Percentiles rank a stretch among this genome's conserved stretches.
Conservation (phyloP, 2,113 vertebrate genomes). For the Hymenochirus boettgeri region DNA sequence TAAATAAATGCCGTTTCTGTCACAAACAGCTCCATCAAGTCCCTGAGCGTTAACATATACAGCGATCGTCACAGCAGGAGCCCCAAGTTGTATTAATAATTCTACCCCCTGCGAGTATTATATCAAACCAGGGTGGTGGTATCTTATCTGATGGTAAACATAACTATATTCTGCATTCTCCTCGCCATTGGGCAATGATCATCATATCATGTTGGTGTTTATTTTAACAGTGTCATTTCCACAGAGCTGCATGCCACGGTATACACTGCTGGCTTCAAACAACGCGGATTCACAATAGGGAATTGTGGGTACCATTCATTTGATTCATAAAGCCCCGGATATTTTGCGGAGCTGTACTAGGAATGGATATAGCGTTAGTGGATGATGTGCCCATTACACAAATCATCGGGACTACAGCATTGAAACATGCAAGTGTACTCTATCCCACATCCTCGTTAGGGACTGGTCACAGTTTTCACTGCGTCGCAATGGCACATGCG, state of each 20-base stretch:
- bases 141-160: constrained; percentile 11
- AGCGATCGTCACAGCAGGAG: constrained; percentile 7
- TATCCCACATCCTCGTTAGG: too few relatives aligned
- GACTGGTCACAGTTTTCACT: too few relatives aligned
- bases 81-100: constrained; percentile 22
- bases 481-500: too few relatives aligned
- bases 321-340: background rate
- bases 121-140: constrained; percentile 3
- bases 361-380: too few relatives aligned
- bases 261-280: background rate
- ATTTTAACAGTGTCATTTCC: background rate
- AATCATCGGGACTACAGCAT: too few relatives aligned
- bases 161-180: background rate
- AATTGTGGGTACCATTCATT: background rate
- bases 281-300: background rate
- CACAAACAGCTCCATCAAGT: constrained; percentile 4
- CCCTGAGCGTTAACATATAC: constrained; percentile 1
- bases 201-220: background rate
- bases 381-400: too few relatives aligned
- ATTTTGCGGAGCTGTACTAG: too few relatives aligned
- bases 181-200: constrained; percentile 7
- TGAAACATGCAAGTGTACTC: too few relatives aligned
- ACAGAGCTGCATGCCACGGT: background rate
- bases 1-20: constrained; percentile 12
- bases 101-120: constrained; percentile 13